Evolutionary conservation across 2,888 invertebrate genomes (phyloP), one percentile per base, ranked within the genome.

Genomic region (Halocaridina rubra): DNA sequence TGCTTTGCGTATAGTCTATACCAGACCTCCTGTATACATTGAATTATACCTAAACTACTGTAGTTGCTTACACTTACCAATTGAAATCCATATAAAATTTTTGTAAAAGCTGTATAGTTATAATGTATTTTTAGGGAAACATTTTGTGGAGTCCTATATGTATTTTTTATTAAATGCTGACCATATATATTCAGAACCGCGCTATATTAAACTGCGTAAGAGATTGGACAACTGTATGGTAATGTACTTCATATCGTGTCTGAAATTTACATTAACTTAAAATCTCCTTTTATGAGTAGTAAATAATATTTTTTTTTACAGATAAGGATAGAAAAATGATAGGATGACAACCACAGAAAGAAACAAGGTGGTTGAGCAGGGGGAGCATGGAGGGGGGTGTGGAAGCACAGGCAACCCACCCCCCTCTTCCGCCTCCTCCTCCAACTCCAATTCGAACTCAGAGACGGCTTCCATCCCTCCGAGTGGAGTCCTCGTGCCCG

Each of bases 401-500:
- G 82, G 71, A 27, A 72, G 53, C 46, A 24, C 72, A 27, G 71
- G 29, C n/a, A 57, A 72, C 24, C 77, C 82, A 5, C 82, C 84
- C 32, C 53, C 74, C 84, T 79, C 79, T n/a, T 67, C 79, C 29
- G 39, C 79, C 3, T 67, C 84, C 22, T 86, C 84, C 64, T 78
- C 80, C 33, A 84, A 84, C 59, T 78, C 78, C 24, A 76, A 81
- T 59, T 71, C 85, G 39, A 82, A 86, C 46, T 80, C 80, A 24
- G 79, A 80, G 24, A 67, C 84, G 7, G 39, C 64, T 24, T 82
- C 80, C 69, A 84, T 84, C 46, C 88, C 88, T 24, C 85, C 88
- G 10, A 88, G 88, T 74, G 88, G 88, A 19, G 81, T 84, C 10
- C 57, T 88, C 24, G 88, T 88, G 13, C 88, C 88, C 19, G 88